phyloP scores from a whole-genome alignment of 2,797 vertebrate species.

The Esox lucius region DNA sequence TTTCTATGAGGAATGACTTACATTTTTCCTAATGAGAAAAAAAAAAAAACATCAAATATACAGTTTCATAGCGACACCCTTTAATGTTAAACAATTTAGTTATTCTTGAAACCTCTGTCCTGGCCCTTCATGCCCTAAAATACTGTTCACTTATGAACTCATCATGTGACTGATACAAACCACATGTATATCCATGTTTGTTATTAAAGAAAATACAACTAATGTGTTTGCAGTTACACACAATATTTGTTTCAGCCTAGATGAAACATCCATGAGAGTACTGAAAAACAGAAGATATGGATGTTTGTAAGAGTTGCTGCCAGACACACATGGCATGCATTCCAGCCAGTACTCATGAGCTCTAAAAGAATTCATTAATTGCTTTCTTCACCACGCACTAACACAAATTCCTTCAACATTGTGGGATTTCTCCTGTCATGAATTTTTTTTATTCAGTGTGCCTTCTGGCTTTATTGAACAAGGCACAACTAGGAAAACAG shows the following conservation, averaged over 20 bases:
- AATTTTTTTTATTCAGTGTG: background rate
- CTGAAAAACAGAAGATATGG: background rate
- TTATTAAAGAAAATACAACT: background rate
- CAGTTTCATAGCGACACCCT: background rate
- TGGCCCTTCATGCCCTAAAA: background rate
- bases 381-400: slow-evolving; percentile 4
- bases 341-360: background rate
- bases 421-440: background rate
- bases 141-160: background rate
- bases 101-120: background rate
- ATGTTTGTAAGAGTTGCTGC: background rate
- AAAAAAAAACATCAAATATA: no score
- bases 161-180: background rate
- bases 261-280: background rate
- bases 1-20: background rate
- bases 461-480: background rate
- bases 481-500: background rate
- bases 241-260: background rate
- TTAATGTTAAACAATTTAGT: background rate
- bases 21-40: background rate
- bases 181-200: background rate
- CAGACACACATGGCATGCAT: background rate
- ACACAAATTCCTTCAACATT: slow-evolving; percentile 13
- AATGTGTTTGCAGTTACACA: background rate
- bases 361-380: slow-evolving; percentile 5